Evolutionary conservation across 2,888 invertebrate species (phyloP), one percentile per base, ranked within the genome.

Genomic region (Drosophila histrio): DNA sequence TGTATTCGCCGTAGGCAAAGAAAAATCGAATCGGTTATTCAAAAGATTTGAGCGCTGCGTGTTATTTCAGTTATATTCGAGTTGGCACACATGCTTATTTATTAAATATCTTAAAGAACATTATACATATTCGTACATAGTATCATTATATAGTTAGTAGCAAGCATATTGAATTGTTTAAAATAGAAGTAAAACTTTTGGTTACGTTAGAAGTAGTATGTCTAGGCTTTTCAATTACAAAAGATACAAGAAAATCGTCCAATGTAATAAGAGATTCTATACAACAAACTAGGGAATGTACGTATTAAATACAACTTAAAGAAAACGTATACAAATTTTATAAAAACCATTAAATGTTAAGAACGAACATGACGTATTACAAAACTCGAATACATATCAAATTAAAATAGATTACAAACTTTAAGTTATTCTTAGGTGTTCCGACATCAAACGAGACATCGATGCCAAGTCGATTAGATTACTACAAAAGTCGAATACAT

Each of bases 81-180:
- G 63, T 77, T 77, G 74, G 78, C 78, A 73, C 77, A 63, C 54
- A 69, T 70, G 74, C 74, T 75, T 58, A 30, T 77, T 75, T 77
- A 73, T 75, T 77, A 38, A 47, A 50, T 64, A 71, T 76, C 56
- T 73, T 73, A 44, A 41, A 62, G 77, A 61, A 28, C 59, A 34
- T 60, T 19, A 62, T 59, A 62, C 57, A 76, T 26, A 52, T 26
- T 52, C 17, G 47, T 49, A 52, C 47, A 41, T 56, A 65, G 57
- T 54, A 43, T 43, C 17, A 52, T 53, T 56, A 32, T 58, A 59
- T 38, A 53, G 56, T 63, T 41, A 57, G 56, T 53, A 46, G 36
- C 49, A 58, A 47, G 63, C 43, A 44, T 63, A 39, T 50, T 52
- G 56, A 53, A 49, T 32, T 34, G 15, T 15, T 47, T 53, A 21